Percentiles rank a stretch among this genome's conserved stretches.
Conservation (phyloP, 2,113 vertebrate genomes). For the Scartelaos histophorus region DNA sequence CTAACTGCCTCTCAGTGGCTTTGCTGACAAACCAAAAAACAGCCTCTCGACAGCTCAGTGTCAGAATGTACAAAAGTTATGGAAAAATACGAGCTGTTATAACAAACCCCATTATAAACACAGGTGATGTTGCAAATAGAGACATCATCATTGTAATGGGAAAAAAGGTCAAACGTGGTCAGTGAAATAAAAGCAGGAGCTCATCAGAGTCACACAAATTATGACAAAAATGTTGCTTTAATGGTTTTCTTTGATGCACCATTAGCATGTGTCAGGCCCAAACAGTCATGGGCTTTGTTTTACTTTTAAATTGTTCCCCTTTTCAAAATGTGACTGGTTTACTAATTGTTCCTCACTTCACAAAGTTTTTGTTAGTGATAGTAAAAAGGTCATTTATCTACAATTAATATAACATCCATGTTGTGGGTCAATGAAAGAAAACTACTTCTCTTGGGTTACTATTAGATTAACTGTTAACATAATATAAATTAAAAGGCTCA, state of each 20-base stretch:
- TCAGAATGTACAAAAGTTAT: not conserved
- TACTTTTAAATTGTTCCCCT: not conserved
- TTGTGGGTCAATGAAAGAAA: no score
- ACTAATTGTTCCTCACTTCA: not conserved
- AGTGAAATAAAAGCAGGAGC: no score
- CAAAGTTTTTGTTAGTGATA: not conserved
- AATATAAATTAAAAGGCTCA: no score
- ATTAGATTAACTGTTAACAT: no score
- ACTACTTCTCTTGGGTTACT: no score
- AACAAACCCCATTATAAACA: not conserved
- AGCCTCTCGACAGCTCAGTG: not conserved
- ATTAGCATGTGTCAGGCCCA: not conserved
- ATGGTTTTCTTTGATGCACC: not conserved
- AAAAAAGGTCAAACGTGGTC: no score
- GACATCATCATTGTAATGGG: no score
- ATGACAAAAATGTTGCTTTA: no score
- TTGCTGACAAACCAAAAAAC: constrained; percentile 31
- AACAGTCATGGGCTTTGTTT: not conserved
- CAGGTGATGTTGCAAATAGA: no score
- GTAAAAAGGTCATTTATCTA: not conserved
- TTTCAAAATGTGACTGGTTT: not conserved
- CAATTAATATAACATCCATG: not conserved
- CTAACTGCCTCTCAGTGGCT: constrained; percentile 64
- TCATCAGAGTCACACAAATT: no score
- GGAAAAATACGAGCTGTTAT: no score